Percentiles rank a stretch among this genome's conserved stretches.
Conservation (phyloP, 2,113 vertebrate genomes). For the Anhinga rufa region DNA sequence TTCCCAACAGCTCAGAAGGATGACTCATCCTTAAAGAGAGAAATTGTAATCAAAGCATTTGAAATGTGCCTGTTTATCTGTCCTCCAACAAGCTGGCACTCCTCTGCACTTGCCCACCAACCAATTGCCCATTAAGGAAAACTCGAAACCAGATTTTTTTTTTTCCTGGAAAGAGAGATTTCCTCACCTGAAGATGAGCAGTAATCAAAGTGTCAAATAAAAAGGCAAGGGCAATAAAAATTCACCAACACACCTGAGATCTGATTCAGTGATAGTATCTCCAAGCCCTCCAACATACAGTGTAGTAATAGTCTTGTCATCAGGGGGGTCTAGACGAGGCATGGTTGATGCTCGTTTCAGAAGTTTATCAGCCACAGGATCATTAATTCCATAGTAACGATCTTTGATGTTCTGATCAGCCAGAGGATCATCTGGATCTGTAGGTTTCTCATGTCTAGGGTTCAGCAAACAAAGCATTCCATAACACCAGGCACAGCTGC, state of each 20-base stretch:
- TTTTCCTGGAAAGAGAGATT: neutral
- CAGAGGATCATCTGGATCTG: slow-evolving; percentile 95
- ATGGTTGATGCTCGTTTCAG: slow-evolving; percentile 94
- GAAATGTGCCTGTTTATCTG: neutral
- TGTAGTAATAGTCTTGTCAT: slow-evolving; percentile 94
- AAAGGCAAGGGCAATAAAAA: neutral
- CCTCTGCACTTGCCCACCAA: slow-evolving; percentile 15
- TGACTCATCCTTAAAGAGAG: neutral
- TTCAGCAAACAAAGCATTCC: neutral
- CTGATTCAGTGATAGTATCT: slow-evolving; percentile 91
- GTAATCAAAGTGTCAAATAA: neutral
- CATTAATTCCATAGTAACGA: slow-evolving; percentile 96
- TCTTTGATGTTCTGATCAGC: slow-evolving; percentile 99
- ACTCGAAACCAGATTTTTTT: neutral
- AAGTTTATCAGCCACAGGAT: slow-evolving; percentile 96
- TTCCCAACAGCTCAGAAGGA: neutral
- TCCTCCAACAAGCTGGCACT: neutral
- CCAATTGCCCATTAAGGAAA: neutral
- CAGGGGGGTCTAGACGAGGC: slow-evolving; percentile 93
- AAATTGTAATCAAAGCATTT: neutral
- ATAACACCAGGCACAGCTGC: neutral
- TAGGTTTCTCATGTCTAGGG: slow-evolving; percentile 93
- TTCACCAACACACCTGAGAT: slow-evolving; percentile 82
- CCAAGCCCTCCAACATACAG: slow-evolving; percentile 95
- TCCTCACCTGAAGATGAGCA: neutral